Evolutionary conservation across 2,888 invertebrate species (phyloP).

Genomic region (Drosophila austrosaltans): DNA sequence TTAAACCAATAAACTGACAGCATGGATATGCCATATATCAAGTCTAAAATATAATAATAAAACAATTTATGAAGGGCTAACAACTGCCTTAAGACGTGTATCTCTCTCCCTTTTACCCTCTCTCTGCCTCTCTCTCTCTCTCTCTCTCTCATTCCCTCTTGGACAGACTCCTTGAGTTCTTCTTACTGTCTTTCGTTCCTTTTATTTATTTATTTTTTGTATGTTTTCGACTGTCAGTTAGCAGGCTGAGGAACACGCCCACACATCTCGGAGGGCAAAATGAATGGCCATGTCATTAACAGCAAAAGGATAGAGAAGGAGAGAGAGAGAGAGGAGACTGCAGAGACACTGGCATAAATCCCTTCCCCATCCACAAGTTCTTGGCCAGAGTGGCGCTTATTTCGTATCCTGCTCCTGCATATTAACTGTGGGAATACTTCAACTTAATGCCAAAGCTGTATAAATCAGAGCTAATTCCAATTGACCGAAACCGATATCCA

Average conservation of each 20-base stretch:
- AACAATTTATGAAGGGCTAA: constrained; percentile 76
- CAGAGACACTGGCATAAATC: constrained; percentile 3
- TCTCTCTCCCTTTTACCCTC: constrained; percentile 20
- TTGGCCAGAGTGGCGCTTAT: not conserved
- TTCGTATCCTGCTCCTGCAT: not conserved
- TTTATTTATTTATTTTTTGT: not conserved
- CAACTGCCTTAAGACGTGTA: constrained; percentile 52
- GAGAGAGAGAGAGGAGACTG: not conserved
- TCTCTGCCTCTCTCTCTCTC: constrained; percentile 29
- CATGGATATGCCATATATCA: constrained; percentile 64
- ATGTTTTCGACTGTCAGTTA: constrained; percentile 4
- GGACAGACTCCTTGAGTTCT: constrained; percentile 33
- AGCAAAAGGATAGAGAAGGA: constrained; percentile 9
- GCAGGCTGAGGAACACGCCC: constrained; percentile 3
- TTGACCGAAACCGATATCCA: not conserved
- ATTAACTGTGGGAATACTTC: not conserved
- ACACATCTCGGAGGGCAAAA: constrained; percentile 39
- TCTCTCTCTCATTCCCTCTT: constrained; percentile 64
- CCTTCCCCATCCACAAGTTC: not conserved
- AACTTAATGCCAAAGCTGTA: not conserved
- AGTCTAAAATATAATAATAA: constrained; percentile 73
- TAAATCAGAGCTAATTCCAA: constrained; percentile 4
- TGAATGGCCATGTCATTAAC: constrained; percentile 75
- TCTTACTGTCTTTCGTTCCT: constrained; percentile 63
- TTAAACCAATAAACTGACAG: constrained; percentile 79